Percentiles rank a stretch among this genome's conserved stretches.
These are phyloP conservation scores for Atta texana DNA, from an alignment of 1,140 invertebrate species.

Conservation along the genomic window DNA sequence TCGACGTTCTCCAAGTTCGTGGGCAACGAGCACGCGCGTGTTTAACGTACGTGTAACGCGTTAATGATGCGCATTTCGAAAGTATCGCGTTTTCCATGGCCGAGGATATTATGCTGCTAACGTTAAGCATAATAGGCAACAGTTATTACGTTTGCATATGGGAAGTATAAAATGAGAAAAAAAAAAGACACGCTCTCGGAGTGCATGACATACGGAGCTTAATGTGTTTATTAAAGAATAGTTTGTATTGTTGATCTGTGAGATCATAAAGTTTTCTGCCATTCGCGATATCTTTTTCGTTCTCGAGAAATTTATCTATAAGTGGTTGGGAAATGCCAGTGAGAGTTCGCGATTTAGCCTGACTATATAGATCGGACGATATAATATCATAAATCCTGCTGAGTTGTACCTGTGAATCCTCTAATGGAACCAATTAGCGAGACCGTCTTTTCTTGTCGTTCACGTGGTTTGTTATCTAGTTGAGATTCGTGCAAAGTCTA, in stretches of 20 bases:
- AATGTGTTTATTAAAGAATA: not conserved
- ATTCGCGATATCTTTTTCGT: not conserved
- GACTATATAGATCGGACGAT: not conserved
- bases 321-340: not conserved
- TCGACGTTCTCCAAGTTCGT: conserved; percentile 75
- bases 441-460: not conserved
- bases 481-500: conserved; percentile 24
- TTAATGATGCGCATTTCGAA: conserved; percentile 26
- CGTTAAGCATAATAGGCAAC: not conserved
- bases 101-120: conserved; percentile 9
- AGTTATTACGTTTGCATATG: not conserved
- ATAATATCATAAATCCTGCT: not conserved
- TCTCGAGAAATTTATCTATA: not conserved
- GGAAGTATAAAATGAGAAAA: not conserved
- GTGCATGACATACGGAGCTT: not conserved
- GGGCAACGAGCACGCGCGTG: conserved; percentile 47
- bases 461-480: conserved; percentile 35
- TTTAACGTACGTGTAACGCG: not conserved
- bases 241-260: not conserved
- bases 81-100: conserved; percentile 16
- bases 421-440: conserved; percentile 42
- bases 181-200: not conserved
- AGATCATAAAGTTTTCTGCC: not conserved
- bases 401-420: not conserved
- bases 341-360: not conserved